Evolutionary conservation across 2,888 invertebrate genomes (phyloP), one percentile per base, ranked within the genome.

Genomic region (Drosophila suboccidentalis): DNA sequence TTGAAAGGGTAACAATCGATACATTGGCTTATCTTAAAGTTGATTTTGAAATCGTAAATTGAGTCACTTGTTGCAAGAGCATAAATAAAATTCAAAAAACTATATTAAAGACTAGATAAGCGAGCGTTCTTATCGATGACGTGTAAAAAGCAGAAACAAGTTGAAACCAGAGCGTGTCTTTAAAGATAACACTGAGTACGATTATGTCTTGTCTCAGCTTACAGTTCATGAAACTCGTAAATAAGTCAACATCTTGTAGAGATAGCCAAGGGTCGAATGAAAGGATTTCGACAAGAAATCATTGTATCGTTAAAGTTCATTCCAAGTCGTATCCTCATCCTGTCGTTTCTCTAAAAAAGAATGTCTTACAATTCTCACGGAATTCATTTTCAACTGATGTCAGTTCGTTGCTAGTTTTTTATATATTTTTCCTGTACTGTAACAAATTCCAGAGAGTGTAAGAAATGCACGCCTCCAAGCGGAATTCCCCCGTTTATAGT

Each of bases 401-500:
- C 50, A 51, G 54, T 74, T 60, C 19, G 43, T 44, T 22, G 29
- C 17, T 61, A 57, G 26, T 65, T 77, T 53, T 46, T 50, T 46
- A 36, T 36, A 34, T 38, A 26, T 43, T 36, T 55, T 49, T 62
- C 66, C 47, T 55, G 36, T 8, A 58, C 47, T 75, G 85, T 75
- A 87, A 89, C 85, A 80, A 89, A 86, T 86, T 81, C 87, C 85
- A 66, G 36, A 10, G 71, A 66, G 68, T 65, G 60, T 65, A 66
- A 43, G 71, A 71, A 66, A 67, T 69, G 64, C 84, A 87, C 82
- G 89, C 50, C 80, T 76, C 58, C 64, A 62, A 39, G 43, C 54
- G 22, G 53, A 75, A 67, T 74, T 80, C 53, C 65, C 78, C 75
- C 74, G 78, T 65, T 82, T 71, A 71, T 59, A 73, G 60, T 60